Evolutionary conservation across 2,113 vertebrate species (phyloP), one percentile per base, ranked within the genome.

Genomic region (Chaetodon trifascialis): DNA sequence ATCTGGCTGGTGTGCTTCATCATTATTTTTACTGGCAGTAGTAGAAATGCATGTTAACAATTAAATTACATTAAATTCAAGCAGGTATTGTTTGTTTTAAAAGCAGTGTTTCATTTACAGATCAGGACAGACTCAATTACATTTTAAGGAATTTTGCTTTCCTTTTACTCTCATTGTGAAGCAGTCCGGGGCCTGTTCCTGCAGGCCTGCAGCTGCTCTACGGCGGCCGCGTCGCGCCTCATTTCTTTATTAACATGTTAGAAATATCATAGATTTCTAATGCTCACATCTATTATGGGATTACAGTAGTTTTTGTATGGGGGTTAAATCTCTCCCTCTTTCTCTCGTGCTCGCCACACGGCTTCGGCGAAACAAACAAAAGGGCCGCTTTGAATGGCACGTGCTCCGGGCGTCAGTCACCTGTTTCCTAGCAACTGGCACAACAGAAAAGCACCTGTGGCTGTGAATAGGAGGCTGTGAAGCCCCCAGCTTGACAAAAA

Each of bases 361-460:
- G 82, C 78, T 78, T 89, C 83, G 79, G 76, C 80, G 88, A 90
- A 90, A 85, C 78, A 89, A 94, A 93, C 95, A 95, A 95, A 94
- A 92, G 92, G 88, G 83, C 23, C 12, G 63, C 86, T 93, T 82
- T 91, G 87, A 90, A 86, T 94, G 92, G 93, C 95, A 95, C 94
- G 92, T 94, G 94, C 86, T 90, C 92, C 56, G 72, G 92, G 93
- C 89, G 92, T 95, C 94, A 94, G 91, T 94, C 94, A 94, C 90
- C 80, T 92, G 95, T 95, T 93, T 86, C 95, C 94, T 95, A 95
- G 95, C 94, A 95, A 96, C 95, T 79, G 82, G 64, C 91, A 94
- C 93, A 95, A 94, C 94, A 94, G 86, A 91, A 89, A 94, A 89
- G 92, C 94, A 96, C 94, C 94, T 95, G 95, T 95, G 93, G 94